Conservation (phyloP, 2,113 vertebrate genomes). For the Anoura caudifer region DNA sequence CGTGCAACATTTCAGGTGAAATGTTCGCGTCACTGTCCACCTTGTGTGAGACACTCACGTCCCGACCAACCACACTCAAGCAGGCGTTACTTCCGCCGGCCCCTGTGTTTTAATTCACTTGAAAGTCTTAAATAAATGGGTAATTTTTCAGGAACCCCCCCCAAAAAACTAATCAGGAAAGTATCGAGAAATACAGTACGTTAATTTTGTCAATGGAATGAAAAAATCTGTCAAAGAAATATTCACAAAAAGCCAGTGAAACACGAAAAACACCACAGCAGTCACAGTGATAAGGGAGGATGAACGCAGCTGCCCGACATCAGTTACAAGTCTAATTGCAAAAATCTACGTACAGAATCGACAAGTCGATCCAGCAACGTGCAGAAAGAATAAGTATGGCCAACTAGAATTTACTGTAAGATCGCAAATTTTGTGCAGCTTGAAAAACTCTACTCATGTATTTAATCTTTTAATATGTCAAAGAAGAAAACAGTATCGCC, state of each 20-base stretch:
- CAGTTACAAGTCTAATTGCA: not conserved
- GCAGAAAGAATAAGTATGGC: not conserved
- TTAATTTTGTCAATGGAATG: not conserved
- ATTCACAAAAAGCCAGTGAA: not conserved
- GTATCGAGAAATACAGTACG: not conserved
- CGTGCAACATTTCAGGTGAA: no score
- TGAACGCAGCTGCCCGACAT: not conserved
- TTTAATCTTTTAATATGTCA: not conserved
- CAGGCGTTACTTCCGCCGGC: no score
- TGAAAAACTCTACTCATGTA: not conserved
- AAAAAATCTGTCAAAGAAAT: not conserved
- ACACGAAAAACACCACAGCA: not conserved
- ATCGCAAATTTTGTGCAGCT: not conserved
- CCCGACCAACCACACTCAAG: no score
- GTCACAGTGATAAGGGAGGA: not conserved
- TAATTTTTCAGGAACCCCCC: not conserved
- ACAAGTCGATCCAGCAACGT: not conserved
- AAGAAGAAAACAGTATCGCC: not conserved
- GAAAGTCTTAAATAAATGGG: not conserved
- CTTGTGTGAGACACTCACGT: no score
- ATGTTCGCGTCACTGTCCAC: no score
- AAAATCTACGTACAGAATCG: not conserved
- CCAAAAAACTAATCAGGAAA: not conserved
- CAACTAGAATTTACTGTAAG: not conserved
- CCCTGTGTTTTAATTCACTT: not conserved